Evolutionary conservation across 2,888 invertebrate genomes (phyloP), one percentile per base, ranked within the genome.

Genomic region (Hyppa rectilinea): DNA sequence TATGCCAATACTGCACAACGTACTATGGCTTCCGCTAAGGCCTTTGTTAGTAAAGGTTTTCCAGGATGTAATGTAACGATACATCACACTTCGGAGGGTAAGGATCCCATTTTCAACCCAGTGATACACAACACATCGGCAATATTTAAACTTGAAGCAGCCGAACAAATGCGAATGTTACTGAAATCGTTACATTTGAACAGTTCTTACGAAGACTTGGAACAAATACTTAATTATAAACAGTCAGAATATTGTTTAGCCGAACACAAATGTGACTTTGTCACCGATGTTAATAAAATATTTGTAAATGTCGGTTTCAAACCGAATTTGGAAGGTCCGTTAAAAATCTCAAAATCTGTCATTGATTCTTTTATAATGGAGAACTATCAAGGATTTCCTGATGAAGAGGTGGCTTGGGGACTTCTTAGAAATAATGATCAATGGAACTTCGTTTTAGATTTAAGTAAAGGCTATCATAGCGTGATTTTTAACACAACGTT

Each of bases 301-400:
- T 83, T 80, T 47, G 85, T 93, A 2, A 79, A 71, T 20, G 69
- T 83, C 10, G 93, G 92, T 0, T 77, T 81, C 0, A 94, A 94
- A 79, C 94, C 95, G 0, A 87, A 88, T 67, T 47, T 95, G 5
- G 82, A 80, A 20, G 95, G 95, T 1, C 95, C 95, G 0, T 81
- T 96, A n/a, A 94, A 94, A 83, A 88, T 94, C 6, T 87, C 91
- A 7, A 95, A 95, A 64, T 92, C 92, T 0, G 94, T 88, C 0
- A 86, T 93, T 0, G 95, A 96, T 83, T 91, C 94, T 1, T 95
- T 96, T 78, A 81, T 93, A 7, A 95, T 95, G 95, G 90, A 93
- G 59, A 92, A 93, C 73, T 95, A 94, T 80, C 90, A 94, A 85
- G 95, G 94, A 0, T 89, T 94, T n/a, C 78, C 90, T 0, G 38